These are phyloP conservation scores for Alces alces DNA, from an alignment of 2,113 vertebrate species.

Conservation along the genomic window DNA sequence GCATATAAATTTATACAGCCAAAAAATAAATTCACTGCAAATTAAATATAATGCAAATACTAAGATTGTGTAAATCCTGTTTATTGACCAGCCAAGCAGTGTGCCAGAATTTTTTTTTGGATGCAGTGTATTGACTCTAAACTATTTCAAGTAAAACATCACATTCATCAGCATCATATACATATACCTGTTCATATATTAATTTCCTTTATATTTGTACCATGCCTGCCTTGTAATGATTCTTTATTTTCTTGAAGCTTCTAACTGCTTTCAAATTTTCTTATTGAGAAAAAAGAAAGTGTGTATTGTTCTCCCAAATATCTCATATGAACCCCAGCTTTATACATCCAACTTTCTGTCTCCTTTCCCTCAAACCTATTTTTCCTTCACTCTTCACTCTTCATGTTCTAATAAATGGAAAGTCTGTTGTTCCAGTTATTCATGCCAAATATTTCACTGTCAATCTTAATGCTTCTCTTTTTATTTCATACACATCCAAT, in stretches of 20 bases:
- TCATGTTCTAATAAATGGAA: neutral
- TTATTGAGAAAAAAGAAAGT: neutral
- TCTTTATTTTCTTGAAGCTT: neutral
- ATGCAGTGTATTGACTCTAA: neutral
- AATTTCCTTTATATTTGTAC: neutral
- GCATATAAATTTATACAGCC: neutral
- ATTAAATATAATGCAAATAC: neutral
- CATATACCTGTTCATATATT: neutral
- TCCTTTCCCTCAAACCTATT: neutral
- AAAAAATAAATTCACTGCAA: conserved; percentile 3
- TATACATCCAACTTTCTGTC: neutral
- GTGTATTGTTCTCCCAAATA: neutral
- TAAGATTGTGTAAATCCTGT: neutral
- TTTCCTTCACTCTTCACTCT: neutral
- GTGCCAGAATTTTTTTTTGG: neutral
- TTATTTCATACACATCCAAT: neutral
- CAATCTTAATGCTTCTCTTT: neutral
- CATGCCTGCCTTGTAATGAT: neutral
- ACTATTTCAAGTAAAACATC: neutral
- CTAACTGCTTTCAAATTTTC: neutral
- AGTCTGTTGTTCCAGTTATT: neutral
- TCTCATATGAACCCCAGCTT: neutral
- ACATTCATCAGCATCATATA: neutral
- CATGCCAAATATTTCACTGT: neutral
- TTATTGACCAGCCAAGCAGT: neutral